Percentiles rank a stretch among this genome's conserved stretches.
phyloP scores from a whole-genome alignment of 2,888 invertebrate genomes.

The Atrina japonica region DNA sequence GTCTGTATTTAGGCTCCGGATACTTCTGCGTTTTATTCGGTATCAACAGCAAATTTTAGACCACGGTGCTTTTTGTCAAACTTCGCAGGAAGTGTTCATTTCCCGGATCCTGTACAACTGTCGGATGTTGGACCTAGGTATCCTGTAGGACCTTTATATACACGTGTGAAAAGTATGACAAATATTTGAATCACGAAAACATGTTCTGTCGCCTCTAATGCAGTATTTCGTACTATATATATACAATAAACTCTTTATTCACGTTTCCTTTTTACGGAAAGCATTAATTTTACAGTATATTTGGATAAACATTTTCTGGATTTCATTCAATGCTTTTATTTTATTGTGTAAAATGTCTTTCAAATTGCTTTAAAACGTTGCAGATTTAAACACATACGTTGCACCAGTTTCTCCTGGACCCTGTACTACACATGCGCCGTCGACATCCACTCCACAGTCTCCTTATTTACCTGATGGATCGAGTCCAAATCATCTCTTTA shows the following conservation, averaged over 20 bases:
- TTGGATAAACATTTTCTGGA: too few species aligned
- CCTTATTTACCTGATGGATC: conserved; percentile 30
- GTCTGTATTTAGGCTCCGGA: conserved; percentile 35
- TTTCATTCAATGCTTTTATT: too few species aligned
- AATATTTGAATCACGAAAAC: too few species aligned
- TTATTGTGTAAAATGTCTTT: too few species aligned
- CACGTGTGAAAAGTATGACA: too few species aligned
- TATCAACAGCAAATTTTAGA: conserved; percentile 25
- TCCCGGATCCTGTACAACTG: conserved; percentile 46
- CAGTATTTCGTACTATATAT: too few species aligned
- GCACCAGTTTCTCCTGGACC: conserved; percentile 11
- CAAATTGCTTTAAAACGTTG: too few species aligned
- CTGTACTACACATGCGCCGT: conserved; percentile 47
- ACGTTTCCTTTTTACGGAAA: too few species aligned
- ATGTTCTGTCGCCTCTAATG: too few species aligned
- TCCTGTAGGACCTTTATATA: conserved; percentile 54
- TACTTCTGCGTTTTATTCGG: conserved; percentile 35
- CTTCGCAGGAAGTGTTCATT: conserved; percentile 33
- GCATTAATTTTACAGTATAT: too few species aligned
- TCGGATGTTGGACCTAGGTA: conserved; percentile 52
- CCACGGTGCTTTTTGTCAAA: conserved; percentile 22
- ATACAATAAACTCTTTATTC: too few species aligned
- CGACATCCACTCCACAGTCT: conserved; percentile 17
- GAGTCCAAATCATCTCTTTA: conserved; percentile 6
- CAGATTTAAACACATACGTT: too few species aligned